Base-by-base conservation (phyloP, 2,888 invertebrate species). In the Panzeria rudis region DNA sequence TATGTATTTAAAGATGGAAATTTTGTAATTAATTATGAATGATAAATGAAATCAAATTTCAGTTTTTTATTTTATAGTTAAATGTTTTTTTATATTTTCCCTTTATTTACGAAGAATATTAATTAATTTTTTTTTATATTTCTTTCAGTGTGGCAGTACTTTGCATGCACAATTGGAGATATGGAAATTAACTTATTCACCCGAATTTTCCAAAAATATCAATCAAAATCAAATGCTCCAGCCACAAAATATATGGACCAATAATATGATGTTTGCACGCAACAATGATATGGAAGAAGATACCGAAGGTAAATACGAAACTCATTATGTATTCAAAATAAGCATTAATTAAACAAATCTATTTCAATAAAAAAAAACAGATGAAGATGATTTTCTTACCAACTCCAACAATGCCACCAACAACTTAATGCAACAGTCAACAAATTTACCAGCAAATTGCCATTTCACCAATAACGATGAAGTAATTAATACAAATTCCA, bases 81-180 rank as follows among this genome's bases (percentile, higher is more conserved):
- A 32, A 32, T 32, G 7, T 32, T 32, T 32, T 32, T 5, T 35
- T 35, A 8, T 35, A 35, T 35, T 35, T 35, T 35, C 4, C 4
- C 8, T 8, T 8, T 7, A 3, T 35, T 35, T 35, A 13, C 11
- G 11, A 13, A 13, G 11, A 5, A 25, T 2, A 1, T 32, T 17
- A 13, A 11, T 3, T 3, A 2, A 25, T 5, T 0, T 32, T 17
- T 15, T 35, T 59, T 17, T 41, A 9, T 29, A 29, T 72, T 38
- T 25, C 2, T 69, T 62, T 41, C 7, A 97, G 97, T 95, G 96
- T 90, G 97, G 97, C 64, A 96, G 96, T 91, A 96, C 96, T 89
- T 92, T 98, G 86, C 96, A 96, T 92, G 97, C 97, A 32, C 97
- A 97, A 90, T 93, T 98, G 90, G 97, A 98, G 92, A 97, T 98